Base-by-base conservation (phyloP, 2,797 vertebrate genomes). In the Thunnus albacares region DNA sequence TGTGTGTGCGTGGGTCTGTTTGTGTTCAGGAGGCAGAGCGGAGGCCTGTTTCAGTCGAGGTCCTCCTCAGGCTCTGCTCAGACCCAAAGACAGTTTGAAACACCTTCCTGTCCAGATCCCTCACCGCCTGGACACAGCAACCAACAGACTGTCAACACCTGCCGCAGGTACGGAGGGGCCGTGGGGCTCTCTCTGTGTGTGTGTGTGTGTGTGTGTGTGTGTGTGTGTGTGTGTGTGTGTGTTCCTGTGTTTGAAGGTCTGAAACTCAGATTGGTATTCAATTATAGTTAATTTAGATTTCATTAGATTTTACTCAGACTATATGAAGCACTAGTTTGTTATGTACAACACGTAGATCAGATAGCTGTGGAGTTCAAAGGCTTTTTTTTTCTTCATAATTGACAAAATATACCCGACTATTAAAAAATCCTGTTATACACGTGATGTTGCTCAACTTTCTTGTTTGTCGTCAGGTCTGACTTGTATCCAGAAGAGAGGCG, bases 91-190 rank as follows among this genome's bases (percentile, higher is more conserved):
- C 9, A 93, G 95, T 61, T 93, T 97, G 61, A 80, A 88, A 0
- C 92, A 94, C 7, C 93, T 97, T 38, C 95, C 95, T 0, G 9
- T 85, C 1, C 95, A 96, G 77, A 90, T 97, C 18, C 97, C 97
- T 0, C 95, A 95, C 83, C 87, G 49, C 3, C 91, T 88, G 13
- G 59, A 52, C 15, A 45, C 53, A 0, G 93, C 95, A 7, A 69
- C 88, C 77, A 84, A 92, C 70, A 96, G 97, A 24, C 89, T 99
- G 26, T 9, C 74, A 0, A 75, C 81, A 0, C 92, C 96, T 0
- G 93, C 94, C 0, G 89, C 96, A 71, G 98, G 98, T 98, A 75
- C 12, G 20, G 7, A 30, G 8, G 18, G 17, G 41, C 2, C 0
- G 11, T 2, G 1, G 24, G 24, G 24, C 24, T 24, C 24, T 24